Base-by-base conservation (phyloP, 1,140 invertebrate genomes). In the Hyles vespertilio region DNA sequence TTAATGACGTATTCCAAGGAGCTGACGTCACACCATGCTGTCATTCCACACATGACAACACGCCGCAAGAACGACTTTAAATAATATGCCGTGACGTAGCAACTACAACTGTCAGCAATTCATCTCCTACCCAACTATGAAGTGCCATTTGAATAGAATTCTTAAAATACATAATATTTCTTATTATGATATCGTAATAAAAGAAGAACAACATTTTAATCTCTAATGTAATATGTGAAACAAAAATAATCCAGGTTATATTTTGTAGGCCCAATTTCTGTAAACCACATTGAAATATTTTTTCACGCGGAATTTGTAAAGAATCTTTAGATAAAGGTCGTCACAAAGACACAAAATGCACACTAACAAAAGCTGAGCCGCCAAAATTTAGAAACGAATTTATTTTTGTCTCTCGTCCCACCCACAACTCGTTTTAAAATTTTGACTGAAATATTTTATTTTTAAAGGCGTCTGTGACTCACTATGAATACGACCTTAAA, bases 301-400 rank as follows among this genome's bases (percentile, higher is more conserved):
- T 58, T 58, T 63, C 61, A 72, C 65, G 62, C 65, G 65, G 65
- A 63, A 62, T 70, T 10, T 1, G 33, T 3, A 51, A 12, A 51
- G 50, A 51, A 51, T 50, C 10, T 51, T n/a, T n/a, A 51, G 22
- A 40, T 40, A 40, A 51, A 51, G 32, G 10, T 34, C 36, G 36
- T 8, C 36, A 40, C 36, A 8, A 40, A 40, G 36, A 40, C 32
- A 51, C 50, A 34, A 33, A 33, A 51, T 51, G 32, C 32, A 51
- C 32, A 51, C 22, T 34, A 51, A 51, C 22, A 50, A 32, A 10
- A 51, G 50, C 32, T 51, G 34, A 51, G 50, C 50, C 50, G 50
- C 34, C 50, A 51, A 51, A 51, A 51, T 34, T 51, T 51, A 51
- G 50, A 51, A 32, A 34, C 9, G 22, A 51, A 51, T 51, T 34